These are phyloP conservation scores for Lymantria dispar DNA, from an alignment of 2,888 invertebrate species.

Conservation along the genomic window DNA sequence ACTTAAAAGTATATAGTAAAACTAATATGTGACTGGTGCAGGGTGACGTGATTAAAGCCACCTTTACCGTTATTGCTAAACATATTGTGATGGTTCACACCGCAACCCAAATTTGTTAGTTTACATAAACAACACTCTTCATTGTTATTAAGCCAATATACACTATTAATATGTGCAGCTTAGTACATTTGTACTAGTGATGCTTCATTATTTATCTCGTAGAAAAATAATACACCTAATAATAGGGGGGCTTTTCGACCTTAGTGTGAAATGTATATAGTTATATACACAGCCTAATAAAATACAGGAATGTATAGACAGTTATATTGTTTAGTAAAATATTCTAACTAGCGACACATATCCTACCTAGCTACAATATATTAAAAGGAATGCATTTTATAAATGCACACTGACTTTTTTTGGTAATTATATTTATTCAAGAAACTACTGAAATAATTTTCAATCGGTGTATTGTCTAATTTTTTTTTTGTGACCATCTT, in stretches of 20 bases:
- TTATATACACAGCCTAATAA: constrained; percentile 40
- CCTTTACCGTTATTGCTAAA: constrained; percentile 40
- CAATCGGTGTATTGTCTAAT: constrained; percentile 20
- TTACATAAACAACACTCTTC: constrained; percentile 21
- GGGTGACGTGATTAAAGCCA: constrained; percentile 51
- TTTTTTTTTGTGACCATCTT: constrained; percentile 22
- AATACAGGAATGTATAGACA: constrained; percentile 57
- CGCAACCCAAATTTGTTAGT: constrained; percentile 33
- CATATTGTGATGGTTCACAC: constrained; percentile 17
- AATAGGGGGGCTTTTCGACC: constrained; percentile 34
- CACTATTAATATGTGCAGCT: constrained; percentile 25
- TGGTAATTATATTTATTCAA: constrained; percentile 42
- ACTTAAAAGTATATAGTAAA: constrained; percentile 41
- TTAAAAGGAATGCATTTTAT: constrained; percentile 57
- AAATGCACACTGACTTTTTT: constrained; percentile 67
- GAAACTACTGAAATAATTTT: constrained; percentile 29
- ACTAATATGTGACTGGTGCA: constrained; percentile 31
- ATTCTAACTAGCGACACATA: constrained; percentile 54
- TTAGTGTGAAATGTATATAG: constrained; percentile 31
- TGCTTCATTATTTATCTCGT: constrained; percentile 16
- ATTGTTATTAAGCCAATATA: constrained; percentile 34
- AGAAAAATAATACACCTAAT: constrained; percentile 33
- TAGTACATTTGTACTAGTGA: constrained; percentile 22
- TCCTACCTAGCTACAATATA: constrained; percentile 44
- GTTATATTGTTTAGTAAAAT: constrained; percentile 41